Evolutionary conservation across 1,140 invertebrate genomes (phyloP), one percentile per base, ranked within the genome.

Genomic region (Steinernema khuongi): DNA sequence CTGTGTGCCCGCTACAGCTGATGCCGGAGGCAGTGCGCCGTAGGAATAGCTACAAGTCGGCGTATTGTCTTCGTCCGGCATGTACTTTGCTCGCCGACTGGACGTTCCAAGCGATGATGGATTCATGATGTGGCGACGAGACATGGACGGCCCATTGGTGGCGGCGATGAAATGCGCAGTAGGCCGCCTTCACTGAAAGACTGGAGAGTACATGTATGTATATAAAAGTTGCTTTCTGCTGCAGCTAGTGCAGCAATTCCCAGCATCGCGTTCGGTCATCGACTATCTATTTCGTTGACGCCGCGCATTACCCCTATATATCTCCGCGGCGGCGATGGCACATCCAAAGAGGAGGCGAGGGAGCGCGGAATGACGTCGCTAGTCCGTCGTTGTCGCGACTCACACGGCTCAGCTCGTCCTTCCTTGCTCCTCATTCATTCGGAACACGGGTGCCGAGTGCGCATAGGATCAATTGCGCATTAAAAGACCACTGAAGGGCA

Each of bases 11-110:
- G 50, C 4, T 14, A 60, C 19, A 60, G 50, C 50, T 60, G 50
- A 60, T 60, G 50, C 4, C 19, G 50, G 22, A 14, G 50, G 14
- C 22, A 60, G 50, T 4, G 50, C 50, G 26, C 50, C 50, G 26
- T 60, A 60, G 4, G 50, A 60, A 60, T 60, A 60, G 50, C 50
- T 60, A 22, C 50, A 60, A 26, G 50, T n/a, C 11, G 50, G 50
- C 50, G 50, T 60, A 26, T 60, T 60, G 50, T 60, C 50, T 17
- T 14, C n/a, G n/a, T n/a, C 50, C 19, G 26, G 26, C 4, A 60
- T 60, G 50, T 60, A 60, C 26, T 60, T 60, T 7, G 14, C 14
- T 4, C 19, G 50, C 4, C 50, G 50, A 7, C 14, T 26, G 50
- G 50, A n/a, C 19, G 50, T 60, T 4, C 14, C 7, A 60, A 14